Conservation (phyloP, 2,113 vertebrate genomes). For the Cardinalis cardinalis region DNA sequence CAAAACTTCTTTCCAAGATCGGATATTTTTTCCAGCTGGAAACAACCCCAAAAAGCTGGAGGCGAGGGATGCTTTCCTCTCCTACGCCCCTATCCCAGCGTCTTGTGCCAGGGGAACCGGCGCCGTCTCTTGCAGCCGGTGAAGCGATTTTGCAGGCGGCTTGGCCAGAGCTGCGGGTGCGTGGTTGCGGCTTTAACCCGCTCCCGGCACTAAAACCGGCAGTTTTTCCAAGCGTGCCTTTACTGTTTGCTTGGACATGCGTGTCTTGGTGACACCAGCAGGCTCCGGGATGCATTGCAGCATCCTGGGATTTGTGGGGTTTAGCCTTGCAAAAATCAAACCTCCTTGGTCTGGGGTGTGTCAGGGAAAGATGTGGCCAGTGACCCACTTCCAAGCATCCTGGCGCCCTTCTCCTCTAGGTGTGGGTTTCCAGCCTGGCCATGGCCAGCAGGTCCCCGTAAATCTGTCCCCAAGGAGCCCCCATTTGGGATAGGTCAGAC, state of each 20-base stretch:
- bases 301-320: neutral
- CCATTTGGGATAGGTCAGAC: accelerated
- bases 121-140: neutral
- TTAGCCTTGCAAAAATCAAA: neutral
- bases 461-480: neutral
- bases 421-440: neutral
- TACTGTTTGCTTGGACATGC: neutral
- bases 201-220: neutral
- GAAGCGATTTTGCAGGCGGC: constrained; percentile 17
- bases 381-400: neutral
- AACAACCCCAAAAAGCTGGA: neutral
- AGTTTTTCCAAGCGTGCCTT: neutral
- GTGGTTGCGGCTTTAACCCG: neutral
- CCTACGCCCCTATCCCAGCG: neutral
- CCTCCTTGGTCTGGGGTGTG: accelerated
- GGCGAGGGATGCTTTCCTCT: neutral
- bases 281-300: neutral
- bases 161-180: neutral
- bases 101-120: neutral
- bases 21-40: neutral
- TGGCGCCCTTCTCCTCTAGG: neutral
- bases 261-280: neutral
- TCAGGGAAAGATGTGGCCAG: neutral
- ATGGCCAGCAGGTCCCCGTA: neutral
- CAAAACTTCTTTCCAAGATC: neutral